Evolutionary conservation across 2,888 invertebrate species (phyloP).

Genomic region (Tubiluchus corallicola): DNA sequence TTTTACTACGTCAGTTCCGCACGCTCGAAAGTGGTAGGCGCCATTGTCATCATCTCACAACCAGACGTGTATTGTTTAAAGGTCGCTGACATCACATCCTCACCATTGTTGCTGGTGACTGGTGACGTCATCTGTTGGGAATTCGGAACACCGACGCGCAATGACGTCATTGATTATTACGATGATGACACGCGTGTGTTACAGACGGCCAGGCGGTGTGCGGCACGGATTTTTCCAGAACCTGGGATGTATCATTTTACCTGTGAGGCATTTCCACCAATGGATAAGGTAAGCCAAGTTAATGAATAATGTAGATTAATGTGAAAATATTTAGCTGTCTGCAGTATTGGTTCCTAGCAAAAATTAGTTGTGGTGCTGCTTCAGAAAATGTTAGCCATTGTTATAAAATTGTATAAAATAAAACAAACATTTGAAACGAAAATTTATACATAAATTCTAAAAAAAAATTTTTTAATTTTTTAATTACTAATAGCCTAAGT

Average conservation of each 20-base stretch:
- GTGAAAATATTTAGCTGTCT: too few relatives aligned
- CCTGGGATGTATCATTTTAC: slow-evolving; percentile 25
- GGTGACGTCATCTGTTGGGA: background rate
- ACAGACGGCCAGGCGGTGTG: slow-evolving; percentile 15
- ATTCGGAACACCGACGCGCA: background rate
- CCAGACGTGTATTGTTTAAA: slow-evolving; percentile 10
- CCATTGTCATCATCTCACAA: slow-evolving; percentile 25
- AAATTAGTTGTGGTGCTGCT: too few relatives aligned
- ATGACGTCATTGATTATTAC: background rate
- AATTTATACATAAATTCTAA: too few relatives aligned
- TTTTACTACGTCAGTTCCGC: slow-evolving; percentile 25
- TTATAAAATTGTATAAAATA: too few relatives aligned
- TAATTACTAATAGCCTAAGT: too few relatives aligned
- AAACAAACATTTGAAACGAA: too few relatives aligned
- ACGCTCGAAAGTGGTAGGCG: slow-evolving; percentile 23
- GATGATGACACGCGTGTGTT: slow-evolving; percentile 3
- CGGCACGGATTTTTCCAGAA: slow-evolving; percentile 17
- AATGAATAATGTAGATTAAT: too few relatives aligned
- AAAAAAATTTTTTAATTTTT: too few relatives aligned
- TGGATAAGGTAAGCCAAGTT: too few relatives aligned
- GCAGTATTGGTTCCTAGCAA: too few relatives aligned
- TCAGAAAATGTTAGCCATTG: too few relatives aligned
- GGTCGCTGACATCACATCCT: background rate
- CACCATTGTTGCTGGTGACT: background rate
- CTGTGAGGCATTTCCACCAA: slow-evolving; percentile 25